phyloP scores from a whole-genome alignment of 92 coral and sea anemone species.

The Phenganax stokvisi region DNA sequence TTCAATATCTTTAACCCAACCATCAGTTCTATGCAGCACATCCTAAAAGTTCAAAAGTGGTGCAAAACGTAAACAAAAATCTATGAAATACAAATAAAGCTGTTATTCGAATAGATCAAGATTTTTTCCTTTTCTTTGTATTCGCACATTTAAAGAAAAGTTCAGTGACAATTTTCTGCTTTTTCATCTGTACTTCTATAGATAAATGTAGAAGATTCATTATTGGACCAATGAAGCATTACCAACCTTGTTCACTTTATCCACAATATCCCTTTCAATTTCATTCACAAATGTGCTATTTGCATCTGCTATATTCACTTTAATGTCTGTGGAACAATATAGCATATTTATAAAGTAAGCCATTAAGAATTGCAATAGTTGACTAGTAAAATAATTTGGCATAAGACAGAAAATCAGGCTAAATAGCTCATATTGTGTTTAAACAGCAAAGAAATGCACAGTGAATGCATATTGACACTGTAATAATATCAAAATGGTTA shows the following conservation, averaged over 20 bases:
- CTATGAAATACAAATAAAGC: too few relatives aligned
- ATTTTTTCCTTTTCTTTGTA: too few relatives aligned
- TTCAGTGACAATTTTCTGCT: too few relatives aligned
- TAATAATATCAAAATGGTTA: too few relatives aligned
- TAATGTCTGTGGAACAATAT: slow-evolving; percentile 37
- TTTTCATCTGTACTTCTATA: neutral
- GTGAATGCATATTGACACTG: too few relatives aligned
- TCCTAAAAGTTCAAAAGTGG: slow-evolving; percentile 37
- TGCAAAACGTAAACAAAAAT: neutral
- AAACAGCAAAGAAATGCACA: neutral
- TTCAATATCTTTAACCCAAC: neutral
- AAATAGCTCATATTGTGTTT: neutral
- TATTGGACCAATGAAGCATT: neutral
- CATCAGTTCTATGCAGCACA: slow-evolving; percentile 40
- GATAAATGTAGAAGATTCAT: neutral
- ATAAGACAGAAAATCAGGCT: neutral
- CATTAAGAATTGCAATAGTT: neutral
- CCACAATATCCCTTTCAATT: slow-evolving; percentile 41
- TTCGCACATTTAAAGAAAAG: too few relatives aligned
- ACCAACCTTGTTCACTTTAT: slow-evolving; percentile 51
- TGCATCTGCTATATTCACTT: slow-evolving; percentile 49
- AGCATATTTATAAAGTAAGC: neutral
- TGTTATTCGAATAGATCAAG: too few relatives aligned
- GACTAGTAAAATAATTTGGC: neutral
- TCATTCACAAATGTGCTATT: slow-evolving; percentile 28